Conservation (phyloP, 2,113 vertebrate species). For the Dicaeum eximium region DNA sequence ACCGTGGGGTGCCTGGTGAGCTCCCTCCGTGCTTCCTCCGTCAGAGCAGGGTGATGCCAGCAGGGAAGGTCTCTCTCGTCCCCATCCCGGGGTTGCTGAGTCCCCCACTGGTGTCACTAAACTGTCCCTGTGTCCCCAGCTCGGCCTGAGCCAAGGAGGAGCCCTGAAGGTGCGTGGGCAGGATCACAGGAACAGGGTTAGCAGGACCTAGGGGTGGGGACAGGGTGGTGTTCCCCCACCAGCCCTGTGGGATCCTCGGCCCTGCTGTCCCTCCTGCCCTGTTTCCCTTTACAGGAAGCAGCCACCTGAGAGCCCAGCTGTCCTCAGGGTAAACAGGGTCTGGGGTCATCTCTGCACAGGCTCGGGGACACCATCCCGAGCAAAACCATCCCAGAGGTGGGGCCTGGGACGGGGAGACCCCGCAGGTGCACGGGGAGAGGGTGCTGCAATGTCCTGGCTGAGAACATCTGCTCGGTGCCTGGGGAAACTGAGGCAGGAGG, state of each 20-base stretch:
- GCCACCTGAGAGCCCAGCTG: background rate
- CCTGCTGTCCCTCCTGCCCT: background rate
- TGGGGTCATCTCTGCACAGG: background rate
- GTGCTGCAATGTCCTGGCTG: accelerated
- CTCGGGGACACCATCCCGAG: accelerated
- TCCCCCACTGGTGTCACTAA: accelerated
- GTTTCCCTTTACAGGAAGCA: background rate
- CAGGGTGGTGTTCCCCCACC: background rate
- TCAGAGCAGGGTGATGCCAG: accelerated
- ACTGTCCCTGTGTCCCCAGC: background rate
- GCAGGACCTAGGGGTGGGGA: accelerated
- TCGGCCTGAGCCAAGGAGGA: background rate
- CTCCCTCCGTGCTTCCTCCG: accelerated
- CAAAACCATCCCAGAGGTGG: background rate
- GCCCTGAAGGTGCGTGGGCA: accelerated
- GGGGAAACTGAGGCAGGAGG: slow-evolving; percentile 16
- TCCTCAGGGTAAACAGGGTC: background rate
- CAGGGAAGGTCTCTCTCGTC: background rate
- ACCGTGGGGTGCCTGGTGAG: accelerated
- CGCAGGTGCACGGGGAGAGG: accelerated
- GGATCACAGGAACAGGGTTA: accelerated
- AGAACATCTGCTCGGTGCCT: accelerated
- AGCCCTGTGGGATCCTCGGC: accelerated
- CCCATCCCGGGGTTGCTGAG: background rate
- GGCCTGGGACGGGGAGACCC: background rate